Conservation (phyloP, 2,888 invertebrate species). For the Drosophila niveifrons region DNA sequence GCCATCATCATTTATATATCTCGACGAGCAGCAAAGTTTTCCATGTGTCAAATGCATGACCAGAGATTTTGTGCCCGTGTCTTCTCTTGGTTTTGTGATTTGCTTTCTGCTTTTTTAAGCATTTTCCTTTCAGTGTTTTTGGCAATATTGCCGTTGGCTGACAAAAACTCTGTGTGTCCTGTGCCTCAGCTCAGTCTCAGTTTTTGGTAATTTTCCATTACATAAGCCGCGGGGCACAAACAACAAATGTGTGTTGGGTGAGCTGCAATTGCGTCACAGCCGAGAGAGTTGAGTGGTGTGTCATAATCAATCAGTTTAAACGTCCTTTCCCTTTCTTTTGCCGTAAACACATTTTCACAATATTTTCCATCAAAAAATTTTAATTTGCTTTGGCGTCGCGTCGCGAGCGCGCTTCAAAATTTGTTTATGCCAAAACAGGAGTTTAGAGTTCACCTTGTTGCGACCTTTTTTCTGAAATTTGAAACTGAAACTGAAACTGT, state of each 20-base stretch:
- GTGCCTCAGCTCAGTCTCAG: conserved; percentile 1
- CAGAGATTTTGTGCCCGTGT: conserved; percentile 55
- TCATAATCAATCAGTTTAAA: conserved; percentile 65
- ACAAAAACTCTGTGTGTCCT: conserved; percentile 11
- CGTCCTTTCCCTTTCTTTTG: background rate
- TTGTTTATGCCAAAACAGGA: conserved; percentile 3
- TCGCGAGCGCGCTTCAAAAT: conserved; percentile 3
- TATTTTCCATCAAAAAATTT: conserved; percentile 12
- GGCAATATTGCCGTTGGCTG: conserved; percentile 17
- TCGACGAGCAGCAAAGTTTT: conserved; percentile 37
- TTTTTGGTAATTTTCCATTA: conserved; percentile 64
- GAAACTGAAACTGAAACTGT: background rate
- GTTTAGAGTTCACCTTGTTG: conserved; percentile 42
- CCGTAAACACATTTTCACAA: conserved; percentile 4
- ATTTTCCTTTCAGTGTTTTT: conserved; percentile 3
- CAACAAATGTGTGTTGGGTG: conserved; percentile 3
- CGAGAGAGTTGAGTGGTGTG: conserved; percentile 28
- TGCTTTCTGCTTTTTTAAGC: conserved; percentile 37
- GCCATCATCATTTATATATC: conserved; percentile 69
- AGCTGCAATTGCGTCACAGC: conserved; percentile 68
- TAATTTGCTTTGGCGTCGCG: conserved; percentile 31
- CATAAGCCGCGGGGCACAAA: conserved; percentile 46
- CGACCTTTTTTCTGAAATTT: conserved; percentile 38
- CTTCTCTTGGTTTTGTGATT: conserved; percentile 30
- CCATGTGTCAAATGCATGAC: conserved; percentile 77